These are phyloP conservation scores for Pionites leucogaster DNA, from an alignment of 2,113 vertebrate genomes.

Conservation along the genomic window DNA sequence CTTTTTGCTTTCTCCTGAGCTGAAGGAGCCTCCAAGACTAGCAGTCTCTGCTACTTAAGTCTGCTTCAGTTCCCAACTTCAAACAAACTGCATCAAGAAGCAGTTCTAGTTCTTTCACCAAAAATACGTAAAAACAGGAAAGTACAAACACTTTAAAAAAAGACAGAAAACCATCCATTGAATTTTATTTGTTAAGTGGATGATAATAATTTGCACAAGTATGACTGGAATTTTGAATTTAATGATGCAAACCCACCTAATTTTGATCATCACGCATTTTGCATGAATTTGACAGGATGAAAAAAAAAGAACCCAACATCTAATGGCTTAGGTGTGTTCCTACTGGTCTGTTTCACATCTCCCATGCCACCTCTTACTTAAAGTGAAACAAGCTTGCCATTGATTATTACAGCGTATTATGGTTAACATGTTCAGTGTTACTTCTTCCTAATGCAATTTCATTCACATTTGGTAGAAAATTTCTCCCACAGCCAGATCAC, in stretches of 20 bases:
- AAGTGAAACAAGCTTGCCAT: not conserved
- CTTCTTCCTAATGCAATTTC: constrained; percentile 7
- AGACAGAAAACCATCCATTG: not conserved
- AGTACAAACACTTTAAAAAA: not conserved
- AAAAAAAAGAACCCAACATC: not conserved
- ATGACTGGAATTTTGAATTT: not conserved
- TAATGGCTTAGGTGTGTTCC: not conserved
- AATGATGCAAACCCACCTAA: constrained; percentile 7
- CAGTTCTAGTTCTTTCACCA: not conserved
- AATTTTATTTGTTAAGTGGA: constrained; percentile 25
- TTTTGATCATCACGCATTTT: constrained; percentile 7
- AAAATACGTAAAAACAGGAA: not conserved
- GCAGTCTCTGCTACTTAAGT: not conserved
- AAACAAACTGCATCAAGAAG: constrained; percentile 1
- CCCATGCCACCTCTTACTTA: not conserved
- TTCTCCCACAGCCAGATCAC: not conserved
- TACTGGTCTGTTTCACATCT: not conserved
- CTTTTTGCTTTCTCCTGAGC: not conserved
- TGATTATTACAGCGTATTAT: not conserved
- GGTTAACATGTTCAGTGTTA: not conserved
- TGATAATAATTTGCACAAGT: not conserved
- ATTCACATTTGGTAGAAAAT: not conserved
- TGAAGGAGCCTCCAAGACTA: not conserved
- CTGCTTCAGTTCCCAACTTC: not conserved
- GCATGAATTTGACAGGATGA: constrained; percentile 22